Evolutionary conservation across 2,797 vertebrate species (phyloP).

Genomic region (Eremophila alpestris): DNA sequence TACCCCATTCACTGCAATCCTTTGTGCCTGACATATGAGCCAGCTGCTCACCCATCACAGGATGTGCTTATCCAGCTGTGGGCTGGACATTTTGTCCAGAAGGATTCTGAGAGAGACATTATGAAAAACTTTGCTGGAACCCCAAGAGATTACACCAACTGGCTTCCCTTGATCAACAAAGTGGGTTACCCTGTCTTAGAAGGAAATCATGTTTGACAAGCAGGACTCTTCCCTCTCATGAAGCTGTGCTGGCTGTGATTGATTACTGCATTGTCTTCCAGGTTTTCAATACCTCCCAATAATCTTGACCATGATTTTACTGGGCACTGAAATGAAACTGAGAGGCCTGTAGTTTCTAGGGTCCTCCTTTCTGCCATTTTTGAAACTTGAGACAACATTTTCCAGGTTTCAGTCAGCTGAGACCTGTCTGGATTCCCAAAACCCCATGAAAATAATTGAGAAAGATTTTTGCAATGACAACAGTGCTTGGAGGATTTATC

Average conservation of each 20-base stretch:
- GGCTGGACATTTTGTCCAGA: not conserved
- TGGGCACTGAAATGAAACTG: not conserved
- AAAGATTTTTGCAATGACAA: not conserved
- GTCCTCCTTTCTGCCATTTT: not conserved
- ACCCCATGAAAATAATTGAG: not conserved
- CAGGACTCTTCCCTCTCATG: not conserved
- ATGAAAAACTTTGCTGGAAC: not conserved
- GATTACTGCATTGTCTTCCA: not conserved
- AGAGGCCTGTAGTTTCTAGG: not conserved
- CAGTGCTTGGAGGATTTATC: not conserved
- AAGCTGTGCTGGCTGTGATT: not conserved
- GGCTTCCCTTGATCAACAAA: not conserved
- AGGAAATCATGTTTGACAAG: not conserved
- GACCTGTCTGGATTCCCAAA: not conserved
- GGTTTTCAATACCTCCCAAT: not conserved
- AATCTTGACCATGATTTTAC: not conserved
- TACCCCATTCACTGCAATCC: not conserved
- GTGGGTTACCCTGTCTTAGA: not conserved
- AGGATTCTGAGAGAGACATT: not conserved
- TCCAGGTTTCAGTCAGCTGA: not conserved
- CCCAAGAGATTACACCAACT: not conserved
- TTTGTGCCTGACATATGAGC: rapidly evolving
- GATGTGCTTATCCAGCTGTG: not conserved
- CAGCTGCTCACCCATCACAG: not conserved
- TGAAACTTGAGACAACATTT: not conserved